phyloP scores from a whole-genome alignment of 2,113 vertebrate genomes.

The Lycocorax pyrrhopterus region DNA sequence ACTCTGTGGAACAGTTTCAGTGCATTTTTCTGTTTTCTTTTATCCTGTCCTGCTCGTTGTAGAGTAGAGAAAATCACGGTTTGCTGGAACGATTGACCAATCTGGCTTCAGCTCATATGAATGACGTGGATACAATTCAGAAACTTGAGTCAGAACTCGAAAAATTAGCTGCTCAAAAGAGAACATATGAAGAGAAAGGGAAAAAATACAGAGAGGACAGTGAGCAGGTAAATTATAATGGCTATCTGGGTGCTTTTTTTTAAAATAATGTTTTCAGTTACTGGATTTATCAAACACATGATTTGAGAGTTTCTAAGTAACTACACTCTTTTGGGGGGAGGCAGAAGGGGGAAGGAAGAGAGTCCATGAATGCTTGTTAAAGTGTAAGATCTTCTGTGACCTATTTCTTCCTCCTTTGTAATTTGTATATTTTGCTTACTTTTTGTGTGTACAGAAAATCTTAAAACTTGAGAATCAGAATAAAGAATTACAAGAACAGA shows the following conservation, averaged over 20 bases:
- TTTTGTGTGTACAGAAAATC: slow-evolving; percentile 59
- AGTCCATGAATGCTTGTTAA: background rate
- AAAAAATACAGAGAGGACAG: slow-evolving; percentile 75
- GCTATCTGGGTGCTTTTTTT: background rate
- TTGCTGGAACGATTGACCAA: slow-evolving; percentile 86
- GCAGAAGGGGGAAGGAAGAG: background rate
- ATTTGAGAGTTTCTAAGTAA: background rate
- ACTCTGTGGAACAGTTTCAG: background rate
- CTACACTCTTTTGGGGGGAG: background rate
- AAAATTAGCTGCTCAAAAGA: slow-evolving; percentile 74
- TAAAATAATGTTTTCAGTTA: background rate
- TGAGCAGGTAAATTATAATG: slow-evolving; percentile 73
- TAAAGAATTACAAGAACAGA: slow-evolving; percentile 75
- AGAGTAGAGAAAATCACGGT: slow-evolving; percentile 90
- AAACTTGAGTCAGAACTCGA: slow-evolving; percentile 82
- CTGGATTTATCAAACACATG: background rate
- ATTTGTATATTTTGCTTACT: background rate
- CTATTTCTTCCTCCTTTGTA: background rate
- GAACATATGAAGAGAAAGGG: slow-evolving; percentile 74
- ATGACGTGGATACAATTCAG: slow-evolving; percentile 80
- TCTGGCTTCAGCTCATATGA: slow-evolving; percentile 75
- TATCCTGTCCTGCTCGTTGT: background rate
- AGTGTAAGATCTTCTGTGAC: background rate
- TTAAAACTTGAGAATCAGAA: slow-evolving; percentile 76
- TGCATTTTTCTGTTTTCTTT: background rate